Percentiles rank a stretch among this genome's conserved stretches.
phyloP scores from a whole-genome alignment of 2,113 vertebrate species.

The Telmatochromis sp. region DNA sequence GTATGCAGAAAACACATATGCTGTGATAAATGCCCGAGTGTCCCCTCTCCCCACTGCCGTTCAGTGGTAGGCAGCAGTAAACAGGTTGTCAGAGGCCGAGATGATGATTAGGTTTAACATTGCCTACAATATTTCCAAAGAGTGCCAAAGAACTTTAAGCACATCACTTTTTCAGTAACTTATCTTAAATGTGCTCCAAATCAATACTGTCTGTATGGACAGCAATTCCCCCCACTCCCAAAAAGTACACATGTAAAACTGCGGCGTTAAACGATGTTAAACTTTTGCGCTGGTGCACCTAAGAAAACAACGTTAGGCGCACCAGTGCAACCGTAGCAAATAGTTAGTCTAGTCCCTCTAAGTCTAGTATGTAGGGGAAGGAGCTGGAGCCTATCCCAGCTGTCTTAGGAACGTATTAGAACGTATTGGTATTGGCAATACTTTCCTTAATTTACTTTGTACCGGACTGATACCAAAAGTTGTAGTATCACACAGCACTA shows the following conservation, averaged over 20 bases:
- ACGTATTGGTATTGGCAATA: neutral
- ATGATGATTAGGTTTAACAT: neutral
- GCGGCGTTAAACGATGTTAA: accelerated
- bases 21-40: accelerated
- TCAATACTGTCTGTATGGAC: neutral
- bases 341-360: neutral
- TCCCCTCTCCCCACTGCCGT: neutral
- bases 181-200: neutral
- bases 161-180: neutral
- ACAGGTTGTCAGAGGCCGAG: neutral
- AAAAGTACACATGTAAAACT: neutral
- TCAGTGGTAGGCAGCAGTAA: neutral
- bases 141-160: neutral
- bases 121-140: neutral
- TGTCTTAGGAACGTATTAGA: neutral
- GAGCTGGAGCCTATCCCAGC: neutral
- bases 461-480: neutral
- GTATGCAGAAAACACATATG: neutral
- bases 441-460: neutral
- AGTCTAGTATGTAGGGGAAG: neutral
- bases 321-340: neutral
- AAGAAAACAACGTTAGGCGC: neutral
- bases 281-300: neutral
- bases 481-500: neutral
- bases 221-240: neutral